These are phyloP conservation scores for Hydractinia symbiolongicarpus DNA, from an alignment of 30 jellyfish, hydroid and myxozoan genomes.

Conservation along the genomic window DNA sequence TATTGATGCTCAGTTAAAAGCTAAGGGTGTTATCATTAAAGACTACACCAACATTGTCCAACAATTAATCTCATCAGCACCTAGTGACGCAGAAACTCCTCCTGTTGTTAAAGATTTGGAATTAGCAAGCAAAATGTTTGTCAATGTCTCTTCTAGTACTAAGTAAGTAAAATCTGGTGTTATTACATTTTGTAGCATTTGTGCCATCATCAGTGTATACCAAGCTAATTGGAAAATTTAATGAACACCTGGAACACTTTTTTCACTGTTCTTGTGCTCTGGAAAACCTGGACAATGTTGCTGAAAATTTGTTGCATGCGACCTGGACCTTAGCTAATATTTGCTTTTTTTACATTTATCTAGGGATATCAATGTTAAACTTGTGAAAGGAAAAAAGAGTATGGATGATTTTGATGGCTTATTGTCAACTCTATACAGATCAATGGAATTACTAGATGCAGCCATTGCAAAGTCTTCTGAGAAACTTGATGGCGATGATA, in stretches of 20 bases:
- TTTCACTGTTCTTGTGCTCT: too few relatives aligned
- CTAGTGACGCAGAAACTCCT: conserved; percentile 53
- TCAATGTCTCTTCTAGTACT: background rate
- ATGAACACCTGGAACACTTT: too few relatives aligned
- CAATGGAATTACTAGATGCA: conserved; percentile 72
- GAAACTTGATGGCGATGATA: conserved; percentile 67
- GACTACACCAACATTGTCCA: conserved; percentile 37
- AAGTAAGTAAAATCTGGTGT: background rate
- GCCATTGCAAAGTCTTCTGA: conserved; percentile 67
- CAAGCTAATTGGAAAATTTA: too few relatives aligned
- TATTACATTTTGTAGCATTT: too few relatives aligned
- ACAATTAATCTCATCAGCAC: conserved; percentile 60
- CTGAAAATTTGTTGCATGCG: too few relatives aligned
- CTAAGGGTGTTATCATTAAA: conserved; percentile 43
- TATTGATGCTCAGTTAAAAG: conserved; percentile 30
- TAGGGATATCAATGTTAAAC: too few relatives aligned
- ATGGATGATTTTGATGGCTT: conserved; percentile 36
- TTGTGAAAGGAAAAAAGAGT: background rate
- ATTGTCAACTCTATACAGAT: conserved; percentile 39
- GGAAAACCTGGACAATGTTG: too few relatives aligned
- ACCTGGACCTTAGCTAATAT: too few relatives aligned
- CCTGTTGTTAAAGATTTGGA: conserved; percentile 59
- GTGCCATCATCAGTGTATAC: too few relatives aligned
- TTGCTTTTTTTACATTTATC: too few relatives aligned
- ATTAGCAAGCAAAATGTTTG: conserved; percentile 1